Evolutionary conservation across 2,113 vertebrate genomes (phyloP), one percentile per base, ranked within the genome.

Genomic region (Nothoprocta perdicaria): DNA sequence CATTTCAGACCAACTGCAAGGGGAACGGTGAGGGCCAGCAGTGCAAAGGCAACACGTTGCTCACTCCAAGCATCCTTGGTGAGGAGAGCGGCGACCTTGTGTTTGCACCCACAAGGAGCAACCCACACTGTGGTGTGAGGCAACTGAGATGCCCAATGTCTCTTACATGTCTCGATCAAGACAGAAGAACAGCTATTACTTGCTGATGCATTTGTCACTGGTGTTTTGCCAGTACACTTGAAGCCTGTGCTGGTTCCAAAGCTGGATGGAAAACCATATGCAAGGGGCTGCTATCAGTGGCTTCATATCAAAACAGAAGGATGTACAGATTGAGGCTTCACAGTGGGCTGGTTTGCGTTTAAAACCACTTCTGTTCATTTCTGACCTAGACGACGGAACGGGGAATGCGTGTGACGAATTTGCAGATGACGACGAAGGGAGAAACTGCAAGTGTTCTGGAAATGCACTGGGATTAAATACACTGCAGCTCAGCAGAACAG

Each of bases 71-170:
- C 46, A 48, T 48, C 12, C 29, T 40, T 31, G 22, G 27, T 69
- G 55, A 43, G 41, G 16, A 77, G n/a, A 80, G n/a, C 18, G 4
- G 14, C 0, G 0, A 24, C 22, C 55, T 29, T 35, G 21, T 16
- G 9, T 57, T 29, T 57, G 10, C 27, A 29, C 16, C 9, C 53
- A 57, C 53, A 17, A 57, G 53, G 9, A 31, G 29, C 53, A 57
- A 29, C 10, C 29, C 53, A 29, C 5, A 57, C 27, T 10, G 53
- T 31, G 27, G 15, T 29, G 16, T 57, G 53, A 17, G 53, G 15
- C 29, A 57, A 57, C 53, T 17, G 9, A 57, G 27, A 57, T 31
- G 53, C 53, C 53, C 27, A 10, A 57, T 23, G 48, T 48, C 48
- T 48, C 48, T 22, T 21, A 21, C 21, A 23, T 23, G 16, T 17